These are phyloP conservation scores for Gnathonemus longibarbis DNA, from an alignment of 2,113 vertebrate genomes.

Conservation along the genomic window DNA sequence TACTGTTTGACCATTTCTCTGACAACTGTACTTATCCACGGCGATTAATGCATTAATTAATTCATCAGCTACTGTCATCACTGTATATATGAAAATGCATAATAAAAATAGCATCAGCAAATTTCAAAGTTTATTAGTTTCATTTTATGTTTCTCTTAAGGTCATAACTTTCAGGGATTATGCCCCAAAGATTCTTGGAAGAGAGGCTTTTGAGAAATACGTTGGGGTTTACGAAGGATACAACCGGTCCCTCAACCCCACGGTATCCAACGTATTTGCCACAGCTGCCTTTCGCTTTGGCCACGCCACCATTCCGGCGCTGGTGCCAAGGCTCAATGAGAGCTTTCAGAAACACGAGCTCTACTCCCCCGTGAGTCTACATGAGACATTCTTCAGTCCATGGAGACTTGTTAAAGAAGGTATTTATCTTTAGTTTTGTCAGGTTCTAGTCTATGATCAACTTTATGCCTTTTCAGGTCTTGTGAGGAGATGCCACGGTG, in stretches of 20 bases:
- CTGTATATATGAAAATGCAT: not conserved
- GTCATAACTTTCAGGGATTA: slow-evolving; percentile 88
- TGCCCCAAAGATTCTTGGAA: slow-evolving; percentile 80
- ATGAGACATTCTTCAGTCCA: slow-evolving; percentile 79
- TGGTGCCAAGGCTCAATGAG: slow-evolving; percentile 65
- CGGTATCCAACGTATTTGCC: slow-evolving; percentile 79
- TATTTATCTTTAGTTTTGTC: slow-evolving; percentile 36
- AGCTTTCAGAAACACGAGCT: slow-evolving; percentile 65
- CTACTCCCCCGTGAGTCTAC: slow-evolving; percentile 65
- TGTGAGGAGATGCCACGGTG: not conserved
- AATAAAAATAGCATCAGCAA: not conserved
- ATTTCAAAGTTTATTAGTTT: not conserved
- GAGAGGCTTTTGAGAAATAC: slow-evolving; percentile 61
- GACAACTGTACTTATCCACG: not conserved
- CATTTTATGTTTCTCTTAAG: slow-evolving; percentile 52
- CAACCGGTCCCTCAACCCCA: slow-evolving; percentile 67
- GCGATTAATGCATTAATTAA: not conserved
- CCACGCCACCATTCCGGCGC: slow-evolving; percentile 72
- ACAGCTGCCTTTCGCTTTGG: slow-evolving; percentile 95
- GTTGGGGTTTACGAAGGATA: slow-evolving; percentile 76
- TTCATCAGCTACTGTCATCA: not conserved
- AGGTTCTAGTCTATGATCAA: not conserved
- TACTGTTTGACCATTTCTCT: not conserved
- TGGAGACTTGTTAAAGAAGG: slow-evolving; percentile 89
- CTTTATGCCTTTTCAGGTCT: not conserved